phyloP scores from a whole-genome alignment of 2,797 vertebrate genomes.

The Sparus aurata region DNA sequence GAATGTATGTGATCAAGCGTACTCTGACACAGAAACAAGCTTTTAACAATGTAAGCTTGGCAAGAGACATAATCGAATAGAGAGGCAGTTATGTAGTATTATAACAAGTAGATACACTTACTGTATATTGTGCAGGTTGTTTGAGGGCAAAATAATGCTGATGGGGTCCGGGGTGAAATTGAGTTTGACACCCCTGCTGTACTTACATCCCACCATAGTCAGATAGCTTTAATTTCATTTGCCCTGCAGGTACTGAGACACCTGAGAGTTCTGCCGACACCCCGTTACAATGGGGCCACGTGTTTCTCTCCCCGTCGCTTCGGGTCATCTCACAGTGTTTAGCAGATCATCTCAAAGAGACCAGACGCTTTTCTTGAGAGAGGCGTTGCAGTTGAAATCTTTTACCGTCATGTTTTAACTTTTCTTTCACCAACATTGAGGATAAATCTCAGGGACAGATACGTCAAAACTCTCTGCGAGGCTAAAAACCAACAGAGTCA shows the following conservation, averaged over 20 bases:
- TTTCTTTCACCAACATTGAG: neutral
- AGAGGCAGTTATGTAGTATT: no score
- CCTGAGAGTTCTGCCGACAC: neutral
- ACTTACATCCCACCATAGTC: neutral
- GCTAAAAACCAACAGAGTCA: neutral
- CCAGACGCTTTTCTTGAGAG: neutral
- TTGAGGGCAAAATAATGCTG: no score
- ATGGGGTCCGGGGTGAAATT: no score
- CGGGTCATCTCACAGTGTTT: slow-evolving; percentile 13
- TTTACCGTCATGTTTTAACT: neutral
- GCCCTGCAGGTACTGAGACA: neutral
- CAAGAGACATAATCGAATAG: no score
- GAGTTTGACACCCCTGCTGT: no score
- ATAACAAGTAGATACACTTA: no score
- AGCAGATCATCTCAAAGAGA: neutral
- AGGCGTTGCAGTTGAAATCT: neutral
- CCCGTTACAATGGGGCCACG: neutral
- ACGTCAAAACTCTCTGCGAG: neutral
- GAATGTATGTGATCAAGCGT: no score
- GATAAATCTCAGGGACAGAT: neutral
- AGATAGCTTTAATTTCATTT: neutral
- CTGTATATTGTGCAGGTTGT: no score
- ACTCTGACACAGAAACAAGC: no score
- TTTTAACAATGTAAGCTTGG: no score
- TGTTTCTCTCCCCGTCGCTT: neutral